phyloP scores from a whole-genome alignment of 1,140 invertebrate species.

The Ylistrum balloti region DNA sequence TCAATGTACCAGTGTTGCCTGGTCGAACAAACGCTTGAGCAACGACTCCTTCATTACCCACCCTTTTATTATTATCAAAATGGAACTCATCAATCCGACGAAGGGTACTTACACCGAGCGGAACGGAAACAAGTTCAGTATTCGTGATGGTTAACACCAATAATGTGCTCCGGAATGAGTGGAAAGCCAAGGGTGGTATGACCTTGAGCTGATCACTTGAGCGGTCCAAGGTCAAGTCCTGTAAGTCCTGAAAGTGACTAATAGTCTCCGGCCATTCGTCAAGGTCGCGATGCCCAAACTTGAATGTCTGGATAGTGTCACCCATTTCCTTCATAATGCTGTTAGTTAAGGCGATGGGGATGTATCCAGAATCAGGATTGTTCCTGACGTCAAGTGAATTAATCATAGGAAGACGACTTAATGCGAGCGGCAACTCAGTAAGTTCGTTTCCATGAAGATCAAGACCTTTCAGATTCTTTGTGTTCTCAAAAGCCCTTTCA shows the following conservation, averaged over 20 bases:
- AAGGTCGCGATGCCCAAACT: conserved; percentile 47
- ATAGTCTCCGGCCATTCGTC: conserved; percentile 49
- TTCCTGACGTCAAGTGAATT: conserved; percentile 52
- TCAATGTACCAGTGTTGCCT: neutral
- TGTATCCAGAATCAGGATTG: neutral
- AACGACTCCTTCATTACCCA: conserved; percentile 48
- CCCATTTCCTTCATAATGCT: conserved; percentile 55
- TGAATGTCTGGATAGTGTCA: conserved; percentile 51
- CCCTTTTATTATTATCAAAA: conserved; percentile 53
- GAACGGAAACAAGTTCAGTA: conserved; percentile 52
- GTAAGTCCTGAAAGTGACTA: conserved; percentile 52
- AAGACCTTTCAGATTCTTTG: neutral
- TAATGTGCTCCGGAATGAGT: conserved; percentile 56
- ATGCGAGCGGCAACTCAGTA: conserved; percentile 13
- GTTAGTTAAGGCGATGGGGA: neutral
- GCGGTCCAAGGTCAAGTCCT: conserved; percentile 43
- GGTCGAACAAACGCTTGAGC: conserved; percentile 51
- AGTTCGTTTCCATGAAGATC: conserved; percentile 53
- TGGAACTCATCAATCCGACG: conserved; percentile 49
- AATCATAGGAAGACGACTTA: conserved; percentile 15
- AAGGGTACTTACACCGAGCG: conserved; percentile 49
- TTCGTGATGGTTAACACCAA: conserved; percentile 50
- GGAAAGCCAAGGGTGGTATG: conserved; percentile 51
- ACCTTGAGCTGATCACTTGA: conserved; percentile 36
- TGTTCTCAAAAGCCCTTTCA: conserved; percentile 21